Base-by-base conservation (phyloP, 2,888 invertebrate genomes). In the Limenitis camilla region DNA sequence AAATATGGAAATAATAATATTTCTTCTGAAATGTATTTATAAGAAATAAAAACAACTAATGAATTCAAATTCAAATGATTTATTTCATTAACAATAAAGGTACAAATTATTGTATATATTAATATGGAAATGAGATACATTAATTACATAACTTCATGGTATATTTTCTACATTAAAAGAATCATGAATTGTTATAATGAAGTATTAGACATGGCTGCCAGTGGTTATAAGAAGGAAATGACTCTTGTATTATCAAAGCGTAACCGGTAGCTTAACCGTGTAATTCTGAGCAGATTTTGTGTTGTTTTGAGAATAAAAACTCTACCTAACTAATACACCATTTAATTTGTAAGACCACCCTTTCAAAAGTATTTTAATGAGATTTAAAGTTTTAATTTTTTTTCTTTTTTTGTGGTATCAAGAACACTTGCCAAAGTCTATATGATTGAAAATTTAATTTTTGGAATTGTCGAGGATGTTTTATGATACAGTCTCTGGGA, bases 231-330 rank as follows among this genome's bases (percentile, higher is more conserved):
- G 67, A 64, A 78, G 83, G 82, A 83, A 83, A 76, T 82, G 78
- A 82, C 77, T 63, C 49, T 75, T 73, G 62, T 63, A 69, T 66
- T 62, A 57, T 61, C 65, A 62, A 57, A 68, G 68, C 81, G 75
- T 81, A 62, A 61, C 60, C 55, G 47, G 58, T 54, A 59, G 60
- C 61, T 52, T 52, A 55, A 50, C 55, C 69, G 64, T 69, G 74
- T 76, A 82, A 84, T 82, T 69, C 66, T 63, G 63, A 66, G 72
- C 71, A 65, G 70, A 71, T 74, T 80, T 75, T 67, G 67, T 64
- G 67, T 77, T 76, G 69, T 76, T 71, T 73, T 61, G 56, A 63
- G 60, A 57, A 58, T 49, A 64, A 69, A 60, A 61, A 60, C 35
- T 40, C 38, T 44, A 50, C 53, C 19, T 19, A 19, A 31, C 46